Evolutionary conservation across 2,797 vertebrate genomes (phyloP).

Genomic region (Natrix natrix): DNA sequence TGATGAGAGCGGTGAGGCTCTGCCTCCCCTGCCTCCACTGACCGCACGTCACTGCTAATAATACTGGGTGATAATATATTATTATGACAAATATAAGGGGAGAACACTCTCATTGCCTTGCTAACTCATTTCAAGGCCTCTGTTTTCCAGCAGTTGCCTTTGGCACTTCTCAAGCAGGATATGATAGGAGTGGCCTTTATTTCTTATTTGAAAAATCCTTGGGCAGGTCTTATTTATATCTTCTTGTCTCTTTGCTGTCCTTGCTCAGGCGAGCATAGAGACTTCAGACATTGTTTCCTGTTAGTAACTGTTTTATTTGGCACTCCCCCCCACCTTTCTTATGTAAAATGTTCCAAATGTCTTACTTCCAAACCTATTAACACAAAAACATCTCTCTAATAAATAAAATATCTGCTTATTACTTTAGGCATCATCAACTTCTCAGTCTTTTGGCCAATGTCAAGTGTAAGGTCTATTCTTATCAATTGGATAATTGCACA

Average conservation of each 20-base stretch:
- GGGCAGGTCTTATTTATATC: neutral
- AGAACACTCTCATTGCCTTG: neutral
- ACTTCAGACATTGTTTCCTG: neutral
- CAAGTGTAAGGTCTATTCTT: neutral
- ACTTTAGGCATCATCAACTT: neutral
- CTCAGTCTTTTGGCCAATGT: neutral
- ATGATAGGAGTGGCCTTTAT: neutral
- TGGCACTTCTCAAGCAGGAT: too few species aligned
- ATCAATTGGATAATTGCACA: neutral
- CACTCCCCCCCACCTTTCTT: too few species aligned
- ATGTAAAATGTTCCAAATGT: neutral
- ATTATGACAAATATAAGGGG: neutral
- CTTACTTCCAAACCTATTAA: neutral
- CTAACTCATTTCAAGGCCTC: neutral
- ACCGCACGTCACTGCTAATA: neutral
- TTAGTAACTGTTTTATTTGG: neutral
- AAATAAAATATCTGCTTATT: neutral
- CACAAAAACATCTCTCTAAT: neutral
- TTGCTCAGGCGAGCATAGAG: neutral
- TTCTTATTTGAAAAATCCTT: neutral
- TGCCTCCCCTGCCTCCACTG: too few species aligned
- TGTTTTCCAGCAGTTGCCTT: neutral
- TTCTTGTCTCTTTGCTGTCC: neutral
- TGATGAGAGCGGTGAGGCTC: too few species aligned
- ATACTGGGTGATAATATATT: neutral